phyloP scores from a whole-genome alignment of 2,113 vertebrate species.

The Ifrita kowaldi region DNA sequence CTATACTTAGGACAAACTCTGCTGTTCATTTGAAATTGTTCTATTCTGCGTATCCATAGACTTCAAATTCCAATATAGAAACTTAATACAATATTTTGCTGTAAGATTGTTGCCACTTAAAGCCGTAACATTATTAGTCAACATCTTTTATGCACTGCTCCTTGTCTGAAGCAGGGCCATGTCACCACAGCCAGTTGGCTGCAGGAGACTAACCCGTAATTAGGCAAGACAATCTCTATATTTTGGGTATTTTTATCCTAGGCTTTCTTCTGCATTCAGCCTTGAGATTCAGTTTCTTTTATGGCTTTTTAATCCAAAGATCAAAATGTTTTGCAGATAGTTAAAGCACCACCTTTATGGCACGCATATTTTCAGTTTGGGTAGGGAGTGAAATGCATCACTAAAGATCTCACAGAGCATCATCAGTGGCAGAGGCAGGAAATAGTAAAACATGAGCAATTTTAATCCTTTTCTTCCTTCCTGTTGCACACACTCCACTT shows the following conservation, averaged over 20 bases:
- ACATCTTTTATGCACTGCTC: neutral
- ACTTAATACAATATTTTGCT: neutral
- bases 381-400: neutral
- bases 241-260: neutral
- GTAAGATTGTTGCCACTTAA: neutral
- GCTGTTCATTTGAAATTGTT: conserved; percentile 8
- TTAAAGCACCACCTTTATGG: neutral
- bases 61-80: neutral
- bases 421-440: neutral
- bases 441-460: neutral
- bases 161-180: neutral
- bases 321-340: neutral
- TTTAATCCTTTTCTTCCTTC: neutral
- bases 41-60: neutral
- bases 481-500: neutral
- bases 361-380: neutral
- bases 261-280: neutral
- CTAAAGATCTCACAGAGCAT: neutral
- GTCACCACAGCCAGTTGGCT: neutral
- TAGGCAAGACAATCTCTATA: neutral
- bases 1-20: conserved; percentile 42
- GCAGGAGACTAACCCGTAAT: neutral
- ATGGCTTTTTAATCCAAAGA: neutral
- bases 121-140: neutral
- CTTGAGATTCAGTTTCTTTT: neutral